Percentiles rank a stretch among this genome's conserved stretches.
phyloP scores from a whole-genome alignment of 2,888 invertebrate species.

The Drosophila putrida region DNA sequence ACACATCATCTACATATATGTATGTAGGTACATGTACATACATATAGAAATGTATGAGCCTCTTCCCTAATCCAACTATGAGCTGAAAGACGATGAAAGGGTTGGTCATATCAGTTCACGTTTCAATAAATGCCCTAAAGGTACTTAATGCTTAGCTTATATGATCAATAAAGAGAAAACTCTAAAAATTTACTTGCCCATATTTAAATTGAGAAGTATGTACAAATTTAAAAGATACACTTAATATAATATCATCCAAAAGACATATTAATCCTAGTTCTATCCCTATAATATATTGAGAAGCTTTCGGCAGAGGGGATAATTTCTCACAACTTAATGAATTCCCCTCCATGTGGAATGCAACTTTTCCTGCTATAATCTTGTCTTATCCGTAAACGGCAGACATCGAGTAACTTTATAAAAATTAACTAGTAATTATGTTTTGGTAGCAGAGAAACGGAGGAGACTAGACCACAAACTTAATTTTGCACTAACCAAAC shows the following conservation, averaged over 20 bases:
- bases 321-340: not conserved
- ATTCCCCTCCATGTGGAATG: not conserved
- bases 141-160: conserved; percentile 17
- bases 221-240: not conserved
- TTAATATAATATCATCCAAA: no score
- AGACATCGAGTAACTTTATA: conserved; percentile 34
- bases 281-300: not conserved
- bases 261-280: no score
- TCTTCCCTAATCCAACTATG: no score
- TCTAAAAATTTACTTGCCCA: not conserved
- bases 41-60: not conserved
- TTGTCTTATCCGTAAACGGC: conserved; percentile 12
- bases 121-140: conserved; percentile 59
- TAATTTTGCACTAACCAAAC: conserved; percentile 72
- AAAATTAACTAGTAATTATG: conserved; percentile 76
- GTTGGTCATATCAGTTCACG: conserved; percentile 26
- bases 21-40: not conserved
- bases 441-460: conserved; percentile 35
- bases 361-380: conserved; percentile 16
- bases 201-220: not conserved
- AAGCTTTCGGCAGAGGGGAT: not conserved
- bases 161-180: conserved; percentile 27
- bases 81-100: not conserved
- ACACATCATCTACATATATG: not conserved
- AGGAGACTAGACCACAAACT: conserved; percentile 51